These are phyloP conservation scores for Pheosia gnoma DNA, from an alignment of 2,888 invertebrate species.

Conservation along the genomic window DNA sequence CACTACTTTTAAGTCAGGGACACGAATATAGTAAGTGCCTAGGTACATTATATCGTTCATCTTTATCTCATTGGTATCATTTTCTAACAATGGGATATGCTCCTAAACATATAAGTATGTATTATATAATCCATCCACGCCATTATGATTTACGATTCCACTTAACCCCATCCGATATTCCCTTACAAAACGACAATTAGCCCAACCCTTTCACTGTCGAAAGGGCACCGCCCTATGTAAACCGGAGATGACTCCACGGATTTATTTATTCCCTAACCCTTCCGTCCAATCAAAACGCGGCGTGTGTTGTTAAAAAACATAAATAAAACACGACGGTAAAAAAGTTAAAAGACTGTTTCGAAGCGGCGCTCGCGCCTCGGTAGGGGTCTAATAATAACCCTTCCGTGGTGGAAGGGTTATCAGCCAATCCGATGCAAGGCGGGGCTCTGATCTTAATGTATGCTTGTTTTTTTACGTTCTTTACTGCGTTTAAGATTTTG, in stretches of 20 bases:
- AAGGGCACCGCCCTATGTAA: slow-evolving; percentile 61
- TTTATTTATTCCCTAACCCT: slow-evolving; percentile 78
- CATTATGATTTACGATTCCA: slow-evolving; percentile 44
- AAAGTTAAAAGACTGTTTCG: slow-evolving; percentile 69
- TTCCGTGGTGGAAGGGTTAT: slow-evolving; percentile 73
- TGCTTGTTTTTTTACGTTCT: slow-evolving; percentile 35
- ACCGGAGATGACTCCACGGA: slow-evolving; percentile 50
- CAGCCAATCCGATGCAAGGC: slow-evolving; percentile 75
- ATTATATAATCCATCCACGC: slow-evolving; percentile 12
- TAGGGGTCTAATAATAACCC: slow-evolving; percentile 79
- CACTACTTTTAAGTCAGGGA: no score
- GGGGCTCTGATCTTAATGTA: slow-evolving; percentile 53
- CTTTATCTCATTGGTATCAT: no score
- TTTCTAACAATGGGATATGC: no score
- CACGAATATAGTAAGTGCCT: no score
- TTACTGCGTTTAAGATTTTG: slow-evolving; percentile 16
- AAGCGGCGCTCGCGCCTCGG: slow-evolving; percentile 64
- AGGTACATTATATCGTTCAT: no score
- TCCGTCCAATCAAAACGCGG: slow-evolving; percentile 71
- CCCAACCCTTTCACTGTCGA: slow-evolving; percentile 69
- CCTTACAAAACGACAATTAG: slow-evolving; percentile 55
- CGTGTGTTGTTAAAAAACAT: slow-evolving; percentile 59
- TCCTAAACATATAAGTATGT: no score
- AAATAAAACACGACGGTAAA: slow-evolving; percentile 63
- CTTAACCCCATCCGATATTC: slow-evolving; percentile 60